Percentiles rank a stretch among this genome's conserved stretches.
These are phyloP conservation scores for Brenthis hecate DNA, from an alignment of 2,888 invertebrate species.

Conservation along the genomic window DNA sequence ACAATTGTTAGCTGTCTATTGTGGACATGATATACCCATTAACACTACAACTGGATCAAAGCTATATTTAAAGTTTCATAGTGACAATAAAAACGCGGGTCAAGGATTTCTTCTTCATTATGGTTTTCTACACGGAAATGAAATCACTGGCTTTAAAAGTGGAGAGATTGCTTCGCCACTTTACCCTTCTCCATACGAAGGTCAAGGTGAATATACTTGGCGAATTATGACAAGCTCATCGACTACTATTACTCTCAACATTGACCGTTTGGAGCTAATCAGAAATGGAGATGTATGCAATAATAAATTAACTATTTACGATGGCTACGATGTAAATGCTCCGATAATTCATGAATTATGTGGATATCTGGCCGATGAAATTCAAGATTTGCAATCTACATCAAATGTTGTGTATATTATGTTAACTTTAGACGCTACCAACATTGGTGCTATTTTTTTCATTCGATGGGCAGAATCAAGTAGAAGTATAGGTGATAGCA, in stretches of 20 bases:
- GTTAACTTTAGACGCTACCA: slow-evolving; percentile 67
- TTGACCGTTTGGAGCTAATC: slow-evolving; percentile 61
- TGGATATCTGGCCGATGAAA: slow-evolving; percentile 62
- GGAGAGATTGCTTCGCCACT: slow-evolving; percentile 91
- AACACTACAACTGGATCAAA: slow-evolving; percentile 81
- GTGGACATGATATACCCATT: slow-evolving; percentile 85
- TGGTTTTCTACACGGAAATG: slow-evolving; percentile 85
- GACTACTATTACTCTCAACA: slow-evolving; percentile 51
- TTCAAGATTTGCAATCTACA: slow-evolving; percentile 51
- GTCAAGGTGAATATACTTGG: slow-evolving; percentile 84
- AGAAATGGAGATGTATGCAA: slow-evolving; percentile 54
- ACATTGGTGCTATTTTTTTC: slow-evolving; percentile 70
- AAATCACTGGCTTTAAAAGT: slow-evolving; percentile 81
- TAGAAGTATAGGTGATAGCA: slow-evolving; percentile 33
- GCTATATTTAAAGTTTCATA: slow-evolving; percentile 91
- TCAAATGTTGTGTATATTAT: slow-evolving; percentile 85
- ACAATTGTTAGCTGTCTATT: slow-evolving; percentile 85
- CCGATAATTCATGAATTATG: slow-evolving; percentile 81
- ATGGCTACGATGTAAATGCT: slow-evolving; percentile 87
- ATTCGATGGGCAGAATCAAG: slow-evolving; percentile 57
- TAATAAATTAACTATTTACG: slow-evolving; percentile 82
- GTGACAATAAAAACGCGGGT: slow-evolving; percentile 80
- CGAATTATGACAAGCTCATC: slow-evolving; percentile 81
- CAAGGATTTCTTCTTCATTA: slow-evolving; percentile 91
- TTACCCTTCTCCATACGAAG: slow-evolving; percentile 83